A percentile compares a stretch with the other conserved stretches of the same genome.
phyloP scores from a whole-genome alignment of 2,113 vertebrate species.

The Erinaceus europaeus region DNA sequence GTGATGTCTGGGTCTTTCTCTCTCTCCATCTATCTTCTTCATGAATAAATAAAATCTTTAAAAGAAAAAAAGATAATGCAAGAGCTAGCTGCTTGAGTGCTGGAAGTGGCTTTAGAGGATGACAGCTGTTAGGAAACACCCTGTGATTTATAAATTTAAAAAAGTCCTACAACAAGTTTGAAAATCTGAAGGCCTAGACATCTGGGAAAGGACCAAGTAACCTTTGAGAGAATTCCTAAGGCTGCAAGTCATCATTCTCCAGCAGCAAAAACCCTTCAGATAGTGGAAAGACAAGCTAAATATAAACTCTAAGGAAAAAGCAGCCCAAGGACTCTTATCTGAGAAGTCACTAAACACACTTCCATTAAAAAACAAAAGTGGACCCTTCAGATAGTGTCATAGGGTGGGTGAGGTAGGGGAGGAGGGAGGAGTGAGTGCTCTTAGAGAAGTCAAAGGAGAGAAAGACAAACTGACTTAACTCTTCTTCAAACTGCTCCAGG shows the following conservation, averaged over 20 bases:
- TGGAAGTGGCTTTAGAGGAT: neutral
- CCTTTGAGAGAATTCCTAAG: slow-evolving; percentile 10
- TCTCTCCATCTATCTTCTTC: too few relatives aligned
- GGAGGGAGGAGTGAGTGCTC: neutral
- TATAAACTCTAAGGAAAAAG: slow-evolving; percentile 8
- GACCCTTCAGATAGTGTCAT: neutral
- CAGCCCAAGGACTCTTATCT: neutral
- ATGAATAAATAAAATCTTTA: too few relatives aligned
- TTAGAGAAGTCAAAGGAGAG: neutral
- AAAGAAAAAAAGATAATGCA: too few relatives aligned
- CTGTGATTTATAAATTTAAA: slow-evolving; percentile 23
- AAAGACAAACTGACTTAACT: neutral
- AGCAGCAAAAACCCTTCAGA: neutral
- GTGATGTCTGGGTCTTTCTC: too few relatives aligned
- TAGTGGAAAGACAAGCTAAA: neutral
- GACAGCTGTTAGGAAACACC: neutral
- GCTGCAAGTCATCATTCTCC: neutral
- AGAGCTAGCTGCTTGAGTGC: neutral
- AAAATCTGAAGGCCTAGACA: slow-evolving; percentile 6
- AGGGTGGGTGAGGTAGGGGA: neutral
- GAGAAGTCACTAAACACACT: neutral
- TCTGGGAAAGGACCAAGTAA: neutral
- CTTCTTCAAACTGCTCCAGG: neutral
- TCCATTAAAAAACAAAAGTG: slow-evolving; percentile 4
- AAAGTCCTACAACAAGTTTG: neutral